Evolutionary conservation across 2,888 invertebrate species (phyloP).

Genomic region (Leptinotarsa haldemani): DNA sequence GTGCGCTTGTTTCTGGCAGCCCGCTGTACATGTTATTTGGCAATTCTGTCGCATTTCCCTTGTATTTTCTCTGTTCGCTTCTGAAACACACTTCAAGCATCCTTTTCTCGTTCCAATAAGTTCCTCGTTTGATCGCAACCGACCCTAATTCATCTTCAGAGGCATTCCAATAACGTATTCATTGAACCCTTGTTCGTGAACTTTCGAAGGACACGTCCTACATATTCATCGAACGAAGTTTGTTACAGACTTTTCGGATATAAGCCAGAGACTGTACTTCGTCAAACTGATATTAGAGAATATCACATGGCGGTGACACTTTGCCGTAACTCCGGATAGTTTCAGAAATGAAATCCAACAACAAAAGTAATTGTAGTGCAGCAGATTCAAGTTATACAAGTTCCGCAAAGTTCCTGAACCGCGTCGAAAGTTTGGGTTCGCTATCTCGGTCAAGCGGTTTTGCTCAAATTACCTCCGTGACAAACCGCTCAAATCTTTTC

Average conservation of each 20-base stretch:
- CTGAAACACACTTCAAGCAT: too few species aligned
- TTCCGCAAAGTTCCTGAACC: neutral
- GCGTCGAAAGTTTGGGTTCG: neutral
- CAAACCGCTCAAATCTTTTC: too few species aligned
- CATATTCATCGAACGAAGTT: conserved; percentile 4
- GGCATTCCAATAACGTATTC: neutral
- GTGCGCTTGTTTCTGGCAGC: too few species aligned
- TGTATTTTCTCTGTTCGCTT: too few species aligned
- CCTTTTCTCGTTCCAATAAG: conserved; percentile 44
- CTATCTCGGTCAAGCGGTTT: neutral
- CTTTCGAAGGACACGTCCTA: neutral
- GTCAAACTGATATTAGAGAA: neutral
- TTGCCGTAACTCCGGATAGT: neutral
- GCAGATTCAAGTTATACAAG: neutral
- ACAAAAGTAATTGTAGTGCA: neutral
- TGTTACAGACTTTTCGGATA: neutral
- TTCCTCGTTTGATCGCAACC: neutral
- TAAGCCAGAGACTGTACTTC: neutral
- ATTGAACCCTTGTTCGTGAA: neutral
- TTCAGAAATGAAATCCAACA: conserved; percentile 2
- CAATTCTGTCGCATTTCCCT: too few species aligned
- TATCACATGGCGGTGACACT: conserved; percentile 3
- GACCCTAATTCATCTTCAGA: neutral
- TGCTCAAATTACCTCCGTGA: neutral
- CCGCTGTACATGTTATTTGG: too few species aligned